Conservation (phyloP, 2,888 invertebrate genomes). For the Cynaeus angustus region DNA sequence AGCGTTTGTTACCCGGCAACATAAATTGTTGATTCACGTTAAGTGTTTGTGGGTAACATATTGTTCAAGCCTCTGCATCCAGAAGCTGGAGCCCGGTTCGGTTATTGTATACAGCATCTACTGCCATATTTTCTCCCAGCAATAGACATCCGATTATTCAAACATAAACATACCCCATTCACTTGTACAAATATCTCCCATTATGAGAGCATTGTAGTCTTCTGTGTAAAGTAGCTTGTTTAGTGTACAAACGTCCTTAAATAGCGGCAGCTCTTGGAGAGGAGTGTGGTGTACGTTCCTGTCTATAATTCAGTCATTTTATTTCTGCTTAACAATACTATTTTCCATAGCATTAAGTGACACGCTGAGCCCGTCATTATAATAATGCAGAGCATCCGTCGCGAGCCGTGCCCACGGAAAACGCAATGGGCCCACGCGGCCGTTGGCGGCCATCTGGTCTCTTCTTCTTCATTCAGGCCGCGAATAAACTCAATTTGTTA, state of each 20-base stretch:
- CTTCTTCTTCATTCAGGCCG: slow-evolving; percentile 57
- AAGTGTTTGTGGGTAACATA: slow-evolving; percentile 40
- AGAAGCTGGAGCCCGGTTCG: slow-evolving; percentile 20
- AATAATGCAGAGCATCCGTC: slow-evolving; percentile 62
- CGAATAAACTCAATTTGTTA: slow-evolving; percentile 63
- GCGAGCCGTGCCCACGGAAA: slow-evolving; percentile 62
- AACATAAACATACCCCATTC: slow-evolving; percentile 40
- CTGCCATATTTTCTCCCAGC: slow-evolving; percentile 27
- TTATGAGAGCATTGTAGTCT: slow-evolving; percentile 33
- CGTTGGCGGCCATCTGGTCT: slow-evolving; percentile 61
- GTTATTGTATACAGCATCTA: slow-evolving; percentile 28
- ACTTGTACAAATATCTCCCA: slow-evolving; percentile 37
- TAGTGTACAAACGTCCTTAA: slow-evolving; percentile 39
- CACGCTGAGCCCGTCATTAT: slow-evolving; percentile 59
- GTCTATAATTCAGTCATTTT: slow-evolving; percentile 57
- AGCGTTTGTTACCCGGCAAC: neutral
- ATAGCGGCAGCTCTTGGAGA: slow-evolving; percentile 11
- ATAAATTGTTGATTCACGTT: slow-evolving; percentile 19
- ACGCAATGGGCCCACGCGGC: slow-evolving; percentile 53
- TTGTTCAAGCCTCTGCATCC: slow-evolving; percentile 19
- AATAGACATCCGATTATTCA: slow-evolving; percentile 46
- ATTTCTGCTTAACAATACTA: slow-evolving; percentile 57
- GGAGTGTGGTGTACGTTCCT: slow-evolving; percentile 22
- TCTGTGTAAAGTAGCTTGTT: slow-evolving; percentile 42
- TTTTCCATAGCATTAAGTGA: slow-evolving; percentile 58